These are phyloP conservation scores for Ormyrus pomaceus DNA, from an alignment of 2,888 invertebrate species.

Conservation along the genomic window DNA sequence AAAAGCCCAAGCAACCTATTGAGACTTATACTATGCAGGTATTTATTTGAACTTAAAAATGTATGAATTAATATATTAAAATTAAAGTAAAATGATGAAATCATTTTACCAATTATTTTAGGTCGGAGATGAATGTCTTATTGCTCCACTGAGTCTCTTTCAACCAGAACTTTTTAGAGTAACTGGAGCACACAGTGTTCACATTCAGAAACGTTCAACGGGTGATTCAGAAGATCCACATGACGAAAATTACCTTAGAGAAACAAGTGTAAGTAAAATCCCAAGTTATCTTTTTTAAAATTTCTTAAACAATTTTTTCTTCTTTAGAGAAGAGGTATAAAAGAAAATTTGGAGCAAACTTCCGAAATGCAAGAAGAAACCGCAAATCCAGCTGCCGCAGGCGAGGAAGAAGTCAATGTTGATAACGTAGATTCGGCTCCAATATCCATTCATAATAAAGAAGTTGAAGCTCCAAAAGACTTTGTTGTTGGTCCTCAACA, in stretches of 20 bases:
- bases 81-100: neutral
- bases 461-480: conserved; percentile 77
- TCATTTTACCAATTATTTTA: conserved; percentile 69
- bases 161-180: conserved; percentile 92
- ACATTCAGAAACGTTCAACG: conserved; percentile 82
- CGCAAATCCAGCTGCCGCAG: conserved; percentile 66
- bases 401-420: conserved; percentile 77
- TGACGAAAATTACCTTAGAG: conserved; percentile 93
- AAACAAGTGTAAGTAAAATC: conserved; percentile 83
- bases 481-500: conserved; percentile 86
- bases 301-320: conserved; percentile 8
- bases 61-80: conserved; percentile 5
- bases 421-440: conserved; percentile 75
- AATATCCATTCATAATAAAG: conserved; percentile 70
- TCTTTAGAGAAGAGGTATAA: conserved; percentile 78
- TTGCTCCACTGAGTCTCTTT: conserved; percentile 92
- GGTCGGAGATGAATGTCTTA: conserved; percentile 94
- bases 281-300: conserved; percentile 15
- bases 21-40: conserved; percentile 86
- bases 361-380: conserved; percentile 76
- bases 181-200: conserved; percentile 85
- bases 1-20: conserved; percentile 82
- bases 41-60: conserved; percentile 21
- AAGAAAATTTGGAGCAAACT: conserved; percentile 79
- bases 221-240: conserved; percentile 96